Conservation (phyloP, 2,888 invertebrate species). For the Parascotia fuliginaria region DNA sequence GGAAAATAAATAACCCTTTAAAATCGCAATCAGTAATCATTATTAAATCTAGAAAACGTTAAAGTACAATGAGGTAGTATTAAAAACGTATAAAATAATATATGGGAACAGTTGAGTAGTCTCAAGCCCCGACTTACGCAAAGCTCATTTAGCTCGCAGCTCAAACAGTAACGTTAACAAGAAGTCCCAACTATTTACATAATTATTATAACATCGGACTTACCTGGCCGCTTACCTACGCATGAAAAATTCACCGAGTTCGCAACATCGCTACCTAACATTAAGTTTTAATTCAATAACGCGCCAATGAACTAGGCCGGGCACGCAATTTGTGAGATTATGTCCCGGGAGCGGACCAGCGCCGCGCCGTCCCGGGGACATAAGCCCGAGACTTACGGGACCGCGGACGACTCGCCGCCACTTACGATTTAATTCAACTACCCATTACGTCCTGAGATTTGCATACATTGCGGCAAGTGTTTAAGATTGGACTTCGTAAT, state of each 20-base stretch:
- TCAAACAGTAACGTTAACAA: slow-evolving; percentile 10
- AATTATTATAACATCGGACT: slow-evolving; percentile 14
- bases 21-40: no score
- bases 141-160: slow-evolving; percentile 1
- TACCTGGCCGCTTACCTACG: slow-evolving; percentile 11
- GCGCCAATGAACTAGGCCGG: slow-evolving; percentile 44
- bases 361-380: slow-evolving; percentile 17
- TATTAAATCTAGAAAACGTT: no score
- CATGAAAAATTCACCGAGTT: slow-evolving; percentile 38
- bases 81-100: no score
- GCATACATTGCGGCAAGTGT: slow-evolving; percentile 43
- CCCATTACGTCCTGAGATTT: slow-evolving; percentile 46
- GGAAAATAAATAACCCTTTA: no score
- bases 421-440: slow-evolving; percentile 56
- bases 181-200: slow-evolving; percentile 25
- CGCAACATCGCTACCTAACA: slow-evolving; percentile 8
- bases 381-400: slow-evolving; percentile 44
- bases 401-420: slow-evolving; percentile 33
- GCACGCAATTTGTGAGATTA: slow-evolving; percentile 56
- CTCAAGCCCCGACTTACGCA: neutral
- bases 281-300: slow-evolving; percentile 55
- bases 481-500: slow-evolving; percentile 40
- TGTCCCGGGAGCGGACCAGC: slow-evolving; percentile 16
- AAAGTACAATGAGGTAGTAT: no score
- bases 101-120: neutral